Evolutionary conservation across 2,888 invertebrate genomes (phyloP), one percentile per base, ranked within the genome.

Genomic region (Pandemis heparana): DNA sequence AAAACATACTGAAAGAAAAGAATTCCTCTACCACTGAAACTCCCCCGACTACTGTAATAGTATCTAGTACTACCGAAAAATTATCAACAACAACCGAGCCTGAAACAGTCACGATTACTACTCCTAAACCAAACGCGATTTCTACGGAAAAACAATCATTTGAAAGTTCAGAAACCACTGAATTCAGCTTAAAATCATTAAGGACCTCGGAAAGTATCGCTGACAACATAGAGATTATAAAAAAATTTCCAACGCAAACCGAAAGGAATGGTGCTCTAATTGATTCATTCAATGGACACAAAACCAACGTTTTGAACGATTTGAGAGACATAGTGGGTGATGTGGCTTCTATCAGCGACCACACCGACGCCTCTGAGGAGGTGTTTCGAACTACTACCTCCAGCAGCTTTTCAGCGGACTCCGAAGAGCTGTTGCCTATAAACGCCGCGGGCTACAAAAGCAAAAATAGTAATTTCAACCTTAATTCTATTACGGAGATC

Each of bases 321-420:
- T 84, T 95, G 10, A 92, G 92, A 3, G 91, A 91, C 67, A 80
- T 95, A 53, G 94, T 95, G 3, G 92, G 89, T 18, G 95, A 94
- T 75, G 92, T 95, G 12, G 94, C 92, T 1, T 89, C 92, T 0
- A 94, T 95, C 51, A 91, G 91, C 65, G 91, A 92, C 53, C 90
- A 92, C 72, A 88, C 89, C 6, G 89, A 89, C 3, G 79, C 78
- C 5, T 82, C 89, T 0, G 77, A 79, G 3, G 63, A 74, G 0
- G 75, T 75, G 12, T 79, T 78, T 10, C 82, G 80, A n/a, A 77
- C 79, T 1, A 77, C 79, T 0, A 81, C 77, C 8, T 75, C 88
- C 5, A 85, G 88, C 8, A 85, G 84, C 53, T 87, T 89, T 71
- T 87, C 92, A 32, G 23, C 8, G 2, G 91, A 92, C 62, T 94